Percentiles rank a stretch among this genome's conserved stretches.
These are phyloP conservation scores for Nomada ferruginata DNA, from an alignment of 2,888 invertebrate species.

Conservation along the genomic window DNA sequence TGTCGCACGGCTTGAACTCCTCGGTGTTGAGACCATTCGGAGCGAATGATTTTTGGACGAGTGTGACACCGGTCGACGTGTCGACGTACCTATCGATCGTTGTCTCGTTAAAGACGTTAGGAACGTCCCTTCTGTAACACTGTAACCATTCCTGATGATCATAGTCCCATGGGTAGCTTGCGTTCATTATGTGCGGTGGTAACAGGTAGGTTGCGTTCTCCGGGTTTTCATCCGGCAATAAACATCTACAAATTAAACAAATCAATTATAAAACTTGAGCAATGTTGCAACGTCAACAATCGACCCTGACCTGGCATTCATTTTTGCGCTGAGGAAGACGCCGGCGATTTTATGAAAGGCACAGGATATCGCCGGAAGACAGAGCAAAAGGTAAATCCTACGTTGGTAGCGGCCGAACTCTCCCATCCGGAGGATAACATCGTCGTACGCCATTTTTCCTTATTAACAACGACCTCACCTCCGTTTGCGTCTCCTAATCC, in stretches of 20 bases:
- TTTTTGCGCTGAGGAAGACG: slow-evolving; percentile 89
- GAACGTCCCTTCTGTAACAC: slow-evolving; percentile 84
- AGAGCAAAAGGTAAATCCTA: slow-evolving; percentile 88
- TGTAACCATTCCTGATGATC: slow-evolving; percentile 84
- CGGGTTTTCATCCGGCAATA: slow-evolving; percentile 86
- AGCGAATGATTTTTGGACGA: slow-evolving; percentile 35
- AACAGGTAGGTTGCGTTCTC: slow-evolving; percentile 85
- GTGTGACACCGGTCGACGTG: slow-evolving; percentile 23
- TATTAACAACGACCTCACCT: slow-evolving; percentile 27
- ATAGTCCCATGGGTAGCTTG: slow-evolving; percentile 86
- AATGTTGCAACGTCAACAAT: not conserved
- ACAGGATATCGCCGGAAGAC: slow-evolving; percentile 89
- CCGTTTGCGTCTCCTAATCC: slow-evolving; percentile 20
- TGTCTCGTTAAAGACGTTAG: slow-evolving; percentile 40
- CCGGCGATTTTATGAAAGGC: slow-evolving; percentile 91
- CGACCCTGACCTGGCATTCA: slow-evolving; percentile 86
- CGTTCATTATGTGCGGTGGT: slow-evolving; percentile 83
- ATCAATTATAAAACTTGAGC: no score
- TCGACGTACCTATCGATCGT: slow-evolving; percentile 53
- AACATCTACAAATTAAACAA: slow-evolving; percentile 84
- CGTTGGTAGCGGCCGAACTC: slow-evolving; percentile 90
- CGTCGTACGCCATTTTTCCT: slow-evolving; percentile 89
- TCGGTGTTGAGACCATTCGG: slow-evolving; percentile 23
- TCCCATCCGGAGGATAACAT: slow-evolving; percentile 88
- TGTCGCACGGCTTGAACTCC: slow-evolving; percentile 83